phyloP scores from a whole-genome alignment of 2,797 vertebrate species.

The Natrix natrix region DNA sequence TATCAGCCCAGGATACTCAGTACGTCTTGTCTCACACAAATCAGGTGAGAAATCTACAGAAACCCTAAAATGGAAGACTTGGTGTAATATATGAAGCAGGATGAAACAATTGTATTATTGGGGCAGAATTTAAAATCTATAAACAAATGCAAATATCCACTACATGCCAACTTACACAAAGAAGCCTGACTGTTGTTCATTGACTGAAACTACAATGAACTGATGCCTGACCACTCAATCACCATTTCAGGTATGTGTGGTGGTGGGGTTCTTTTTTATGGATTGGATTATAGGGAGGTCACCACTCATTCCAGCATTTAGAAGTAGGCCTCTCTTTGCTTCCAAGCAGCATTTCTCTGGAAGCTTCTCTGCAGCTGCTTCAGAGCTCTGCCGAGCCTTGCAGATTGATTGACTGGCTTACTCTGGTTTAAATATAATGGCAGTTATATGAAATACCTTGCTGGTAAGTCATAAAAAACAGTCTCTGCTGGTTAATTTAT shows the following conservation, averaged over 20 bases:
- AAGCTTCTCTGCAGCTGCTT: background rate
- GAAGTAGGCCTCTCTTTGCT: background rate
- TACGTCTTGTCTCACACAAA: background rate
- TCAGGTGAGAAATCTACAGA: background rate
- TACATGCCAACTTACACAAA: background rate
- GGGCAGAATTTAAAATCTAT: background rate
- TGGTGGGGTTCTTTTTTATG: background rate
- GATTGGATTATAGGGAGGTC: background rate
- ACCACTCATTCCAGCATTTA: background rate
- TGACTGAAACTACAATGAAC: background rate
- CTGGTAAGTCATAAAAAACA: background rate
- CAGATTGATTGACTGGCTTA: background rate
- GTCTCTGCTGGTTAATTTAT: background rate
- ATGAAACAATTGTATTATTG: background rate
- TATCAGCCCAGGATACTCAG: background rate
- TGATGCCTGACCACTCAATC: background rate
- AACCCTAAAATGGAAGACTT: background rate
- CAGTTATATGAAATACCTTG: background rate
- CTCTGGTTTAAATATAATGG: background rate
- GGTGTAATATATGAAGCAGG: background rate
- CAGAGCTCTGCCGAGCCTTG: background rate
- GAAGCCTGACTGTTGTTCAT: background rate
- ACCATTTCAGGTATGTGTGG: background rate
- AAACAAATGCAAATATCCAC: background rate
- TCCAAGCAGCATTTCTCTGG: background rate